These are phyloP conservation scores for Fulmarus glacialis DNA, from an alignment of 2,113 vertebrate species.

Conservation along the genomic window DNA sequence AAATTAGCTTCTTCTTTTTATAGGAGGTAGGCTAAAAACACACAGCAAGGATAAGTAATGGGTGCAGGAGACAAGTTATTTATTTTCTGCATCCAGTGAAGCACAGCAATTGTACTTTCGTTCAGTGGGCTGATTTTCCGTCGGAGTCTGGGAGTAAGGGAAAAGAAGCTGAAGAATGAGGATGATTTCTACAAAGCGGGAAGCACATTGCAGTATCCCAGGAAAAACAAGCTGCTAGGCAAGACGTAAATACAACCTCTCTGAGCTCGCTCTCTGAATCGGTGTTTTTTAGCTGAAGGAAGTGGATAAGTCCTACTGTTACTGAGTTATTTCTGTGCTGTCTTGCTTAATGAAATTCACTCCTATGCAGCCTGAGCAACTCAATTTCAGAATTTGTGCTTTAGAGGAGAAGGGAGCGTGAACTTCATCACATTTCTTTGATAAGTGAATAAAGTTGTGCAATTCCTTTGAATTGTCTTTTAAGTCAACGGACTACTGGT, in stretches of 20 bases:
- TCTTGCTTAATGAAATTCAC: conserved; percentile 7
- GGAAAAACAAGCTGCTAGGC: neutral
- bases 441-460: neutral
- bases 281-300: neutral
- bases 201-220: neutral
- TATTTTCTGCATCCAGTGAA: conserved; percentile 28
- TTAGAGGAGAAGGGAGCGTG: neutral
- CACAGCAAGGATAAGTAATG: conserved; percentile 54
- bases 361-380: neutral
- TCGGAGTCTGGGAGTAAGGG: neutral
- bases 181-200: neutral
- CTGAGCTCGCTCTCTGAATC: neutral
- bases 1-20: conserved; percentile 59
- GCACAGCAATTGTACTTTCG: neutral
- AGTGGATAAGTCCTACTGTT: neutral
- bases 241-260: neutral
- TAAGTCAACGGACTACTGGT: neutral
- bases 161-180: neutral
- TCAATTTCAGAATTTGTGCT: neutral
- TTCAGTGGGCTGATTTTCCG: neutral
- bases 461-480: neutral
- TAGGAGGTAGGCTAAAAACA: conserved; percentile 38
- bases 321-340: neutral
- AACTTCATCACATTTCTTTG: neutral
- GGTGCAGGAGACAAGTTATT: conserved; percentile 39